Evolutionary conservation across 2,888 invertebrate genomes (phyloP).

Genomic region (Aricia artaxerxes): DNA sequence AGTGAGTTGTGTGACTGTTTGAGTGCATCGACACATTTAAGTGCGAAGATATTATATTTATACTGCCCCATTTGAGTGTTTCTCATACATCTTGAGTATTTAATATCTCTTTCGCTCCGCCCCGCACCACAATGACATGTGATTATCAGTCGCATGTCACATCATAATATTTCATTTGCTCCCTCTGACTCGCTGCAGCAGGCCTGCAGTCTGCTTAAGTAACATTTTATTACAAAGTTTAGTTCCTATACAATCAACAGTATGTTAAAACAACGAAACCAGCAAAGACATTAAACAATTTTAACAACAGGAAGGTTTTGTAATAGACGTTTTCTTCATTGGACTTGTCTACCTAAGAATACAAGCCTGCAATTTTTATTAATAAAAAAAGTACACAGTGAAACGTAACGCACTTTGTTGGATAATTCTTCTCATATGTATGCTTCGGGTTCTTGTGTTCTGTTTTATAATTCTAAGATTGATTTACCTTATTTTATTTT

Average conservation of each 20-base stretch:
- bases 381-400: too few relatives aligned
- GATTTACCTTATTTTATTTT: not conserved
- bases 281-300: too few relatives aligned
- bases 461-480: not conserved
- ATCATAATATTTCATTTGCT: not conserved
- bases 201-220: not conserved
- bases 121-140: slow-evolving; percentile 44
- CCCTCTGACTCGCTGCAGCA: slow-evolving; percentile 11
- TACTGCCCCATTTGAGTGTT: too few relatives aligned
- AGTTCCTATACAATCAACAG: not conserved
- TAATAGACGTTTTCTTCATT: not conserved
- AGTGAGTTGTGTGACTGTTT: not conserved
- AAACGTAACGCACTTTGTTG: too few relatives aligned
- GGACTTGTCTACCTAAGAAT: not conserved
- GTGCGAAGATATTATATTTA: too few relatives aligned
- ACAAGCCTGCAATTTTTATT: not conserved
- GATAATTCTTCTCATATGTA: too few relatives aligned
- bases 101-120: slow-evolving; percentile 54
- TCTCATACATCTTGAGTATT: not conserved
- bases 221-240: not conserved
- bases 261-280: too few relatives aligned
- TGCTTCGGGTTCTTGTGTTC: not conserved
- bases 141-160: not conserved
- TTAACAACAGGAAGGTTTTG: not conserved
- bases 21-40: not conserved